Base-by-base conservation (phyloP, 2,113 vertebrate species). In the Calonectris borealis region DNA sequence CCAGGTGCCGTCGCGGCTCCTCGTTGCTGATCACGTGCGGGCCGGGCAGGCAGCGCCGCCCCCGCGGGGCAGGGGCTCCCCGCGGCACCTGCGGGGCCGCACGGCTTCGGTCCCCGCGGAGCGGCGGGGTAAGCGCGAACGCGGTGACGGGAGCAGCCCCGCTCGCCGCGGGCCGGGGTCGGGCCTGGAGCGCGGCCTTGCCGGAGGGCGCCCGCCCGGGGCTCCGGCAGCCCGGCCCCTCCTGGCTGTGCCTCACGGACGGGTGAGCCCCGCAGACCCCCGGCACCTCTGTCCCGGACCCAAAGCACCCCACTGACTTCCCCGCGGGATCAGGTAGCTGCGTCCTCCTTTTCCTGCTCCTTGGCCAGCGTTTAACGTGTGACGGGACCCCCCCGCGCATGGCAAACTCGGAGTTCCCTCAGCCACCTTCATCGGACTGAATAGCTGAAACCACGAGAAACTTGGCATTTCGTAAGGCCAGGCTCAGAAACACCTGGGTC, bases 341-440 rank as follows among this genome's bases (percentile, higher is more conserved):
- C 20, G 2, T 31, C 44, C 70, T 34, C 54, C 2, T 29, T 34
- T 11, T 11, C 26, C 34, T 4, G 52, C 49, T 40, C 54, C 46
- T 3, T 0, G 15, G 34, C 5, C 44, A 0, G 10, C 1, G 4
- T 6, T 32, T 8, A n/a, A 22, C 7, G 3, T 3, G 38, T 8
- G 38, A 20, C 15, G 10, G 51, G 42, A 9, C 32, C 29, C 49
- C 16, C 19, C 13, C 1, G 34, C n/a, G 20, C 22, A 7, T 1
- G 7, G 44, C 64, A 9, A 11, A 25, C 24, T 19, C 19, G 0
- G 54, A 7, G 42, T 1, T 10, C 38, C 21, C 65, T n/a, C 84
- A 2, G 69, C 21, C 31, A 0, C 77, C n/a, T 13, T 7, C 21
- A 4, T 2, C 62, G 29, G n/a, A 12, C 25, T 40, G 25, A 3